Percentiles rank a stretch among this genome's conserved stretches.
Conservation (phyloP, 2,888 invertebrate genomes). For the Mayetiola destructor region DNA sequence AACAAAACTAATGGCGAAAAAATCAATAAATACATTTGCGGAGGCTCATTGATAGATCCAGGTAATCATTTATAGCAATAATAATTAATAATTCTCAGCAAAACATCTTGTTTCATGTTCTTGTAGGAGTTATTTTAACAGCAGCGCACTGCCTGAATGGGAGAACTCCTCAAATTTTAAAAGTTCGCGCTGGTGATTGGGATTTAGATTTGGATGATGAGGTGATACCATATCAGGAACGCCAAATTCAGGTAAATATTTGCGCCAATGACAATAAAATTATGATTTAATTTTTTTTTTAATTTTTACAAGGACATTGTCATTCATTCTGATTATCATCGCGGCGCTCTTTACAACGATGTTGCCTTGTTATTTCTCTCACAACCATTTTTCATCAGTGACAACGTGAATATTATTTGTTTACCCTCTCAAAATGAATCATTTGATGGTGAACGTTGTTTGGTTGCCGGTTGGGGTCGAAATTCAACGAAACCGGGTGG, state of each 20-base stretch:
- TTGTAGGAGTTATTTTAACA: constrained; percentile 49
- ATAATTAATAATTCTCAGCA: background rate
- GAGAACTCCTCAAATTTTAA: constrained; percentile 23
- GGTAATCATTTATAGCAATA: background rate
- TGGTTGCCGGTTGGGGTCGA: constrained; percentile 62
- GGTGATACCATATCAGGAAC: constrained; percentile 49
- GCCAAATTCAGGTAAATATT: no score
- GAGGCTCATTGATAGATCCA: constrained; percentile 42
- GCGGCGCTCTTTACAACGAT: constrained; percentile 53
- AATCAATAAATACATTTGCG: constrained; percentile 45
- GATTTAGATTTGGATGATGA: constrained; percentile 54
- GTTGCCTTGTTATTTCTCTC: constrained; percentile 49
- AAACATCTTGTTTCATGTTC: background rate
- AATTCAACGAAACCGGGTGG: constrained; percentile 34
- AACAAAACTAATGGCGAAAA: no score
- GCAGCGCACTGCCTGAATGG: constrained; percentile 54
- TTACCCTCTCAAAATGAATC: constrained; percentile 37
- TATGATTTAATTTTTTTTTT: no score
- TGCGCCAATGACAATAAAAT: no score
- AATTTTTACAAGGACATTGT: constrained; percentile 35
- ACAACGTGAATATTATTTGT: constrained; percentile 52
- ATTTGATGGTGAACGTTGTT: constrained; percentile 42
- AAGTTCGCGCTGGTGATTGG: constrained; percentile 46
- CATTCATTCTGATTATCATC: constrained; percentile 44
- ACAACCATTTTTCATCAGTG: constrained; percentile 41